phyloP scores from a whole-genome alignment of 23 tunicate species.

The Phallusia fumigata region DNA sequence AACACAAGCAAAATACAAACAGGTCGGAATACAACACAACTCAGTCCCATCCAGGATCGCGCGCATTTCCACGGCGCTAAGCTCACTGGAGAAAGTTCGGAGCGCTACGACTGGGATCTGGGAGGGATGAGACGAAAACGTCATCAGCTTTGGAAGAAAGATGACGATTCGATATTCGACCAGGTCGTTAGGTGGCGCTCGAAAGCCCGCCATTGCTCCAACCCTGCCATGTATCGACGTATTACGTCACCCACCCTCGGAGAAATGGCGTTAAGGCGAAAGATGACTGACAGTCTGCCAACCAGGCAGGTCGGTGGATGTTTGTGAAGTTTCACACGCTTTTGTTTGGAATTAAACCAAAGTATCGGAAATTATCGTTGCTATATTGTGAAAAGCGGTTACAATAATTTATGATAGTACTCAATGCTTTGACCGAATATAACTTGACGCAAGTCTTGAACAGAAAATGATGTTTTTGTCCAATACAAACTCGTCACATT shows the following conservation, averaged over 20 bases:
- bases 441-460: too few relatives aligned
- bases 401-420: too few relatives aligned
- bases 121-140: background rate
- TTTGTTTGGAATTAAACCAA: too few relatives aligned
- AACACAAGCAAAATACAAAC: background rate
- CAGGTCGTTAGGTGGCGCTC: constrained; percentile 71
- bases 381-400: too few relatives aligned
- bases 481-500: background rate
- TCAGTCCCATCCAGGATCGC: background rate
- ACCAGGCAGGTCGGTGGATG: constrained; percentile 64
- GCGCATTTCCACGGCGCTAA: background rate
- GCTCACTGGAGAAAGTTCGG: background rate
- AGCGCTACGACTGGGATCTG: background rate
- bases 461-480: background rate
- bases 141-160: constrained; percentile 3
- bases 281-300: constrained; percentile 82
- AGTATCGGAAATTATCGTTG: too few relatives aligned
- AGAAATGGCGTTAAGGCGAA: constrained; percentile 65
- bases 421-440: too few relatives aligned
- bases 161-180: constrained; percentile 29
- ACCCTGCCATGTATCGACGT: constrained; percentile 69
- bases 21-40: background rate
- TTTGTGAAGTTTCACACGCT: too few relatives aligned
- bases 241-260: constrained; percentile 88
- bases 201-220: constrained; percentile 61